Percentiles rank a stretch among this genome's conserved stretches.
Evolutionary conservation across 2,888 invertebrate genomes (phyloP).

Genomic region (Drosophila borealis): DNA sequence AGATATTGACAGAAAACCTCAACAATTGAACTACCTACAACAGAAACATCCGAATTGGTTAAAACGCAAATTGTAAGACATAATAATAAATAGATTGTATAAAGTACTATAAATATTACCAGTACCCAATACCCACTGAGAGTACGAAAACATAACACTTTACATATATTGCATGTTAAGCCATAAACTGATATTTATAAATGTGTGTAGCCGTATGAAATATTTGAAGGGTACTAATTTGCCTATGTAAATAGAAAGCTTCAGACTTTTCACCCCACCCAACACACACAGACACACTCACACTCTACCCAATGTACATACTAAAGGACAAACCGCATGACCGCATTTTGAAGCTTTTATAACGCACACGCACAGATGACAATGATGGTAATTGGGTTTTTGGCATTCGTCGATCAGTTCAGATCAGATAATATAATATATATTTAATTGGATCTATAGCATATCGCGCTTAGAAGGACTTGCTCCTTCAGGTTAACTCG

Average conservation of each 20-base stretch:
- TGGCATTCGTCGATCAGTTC: not conserved
- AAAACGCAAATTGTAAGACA: slow-evolving; percentile 11
- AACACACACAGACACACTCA: not conserved
- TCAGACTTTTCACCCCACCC: slow-evolving; percentile 3
- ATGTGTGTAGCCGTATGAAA: slow-evolving; percentile 43
- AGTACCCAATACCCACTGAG: not conserved
- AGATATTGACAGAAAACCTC: slow-evolving; percentile 53
- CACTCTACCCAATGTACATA: slow-evolving; percentile 22
- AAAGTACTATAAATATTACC: slow-evolving; percentile 2
- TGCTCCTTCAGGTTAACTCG: slow-evolving; percentile 11
- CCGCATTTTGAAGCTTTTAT: slow-evolving; percentile 5
- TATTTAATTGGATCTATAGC: slow-evolving; percentile 7
- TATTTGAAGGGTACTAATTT: slow-evolving; percentile 25
- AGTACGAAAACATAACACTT: not conserved
- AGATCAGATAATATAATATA: too few relatives aligned
- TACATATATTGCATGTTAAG: slow-evolving; percentile 36
- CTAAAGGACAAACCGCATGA: not conserved
- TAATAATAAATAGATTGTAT: slow-evolving; percentile 20
- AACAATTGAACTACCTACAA: slow-evolving; percentile 55
- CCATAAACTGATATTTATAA: slow-evolving; percentile 35
- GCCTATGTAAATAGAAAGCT: slow-evolving; percentile 27
- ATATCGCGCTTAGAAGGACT: slow-evolving; percentile 8
- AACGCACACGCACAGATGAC: not conserved
- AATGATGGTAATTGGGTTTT: slow-evolving; percentile 7
- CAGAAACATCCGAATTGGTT: slow-evolving; percentile 31